A percentile compares a stretch with the other conserved stretches of the same genome.
Conservation (phyloP, 2,797 vertebrate genomes). For the Arremon brunneinucha region DNA sequence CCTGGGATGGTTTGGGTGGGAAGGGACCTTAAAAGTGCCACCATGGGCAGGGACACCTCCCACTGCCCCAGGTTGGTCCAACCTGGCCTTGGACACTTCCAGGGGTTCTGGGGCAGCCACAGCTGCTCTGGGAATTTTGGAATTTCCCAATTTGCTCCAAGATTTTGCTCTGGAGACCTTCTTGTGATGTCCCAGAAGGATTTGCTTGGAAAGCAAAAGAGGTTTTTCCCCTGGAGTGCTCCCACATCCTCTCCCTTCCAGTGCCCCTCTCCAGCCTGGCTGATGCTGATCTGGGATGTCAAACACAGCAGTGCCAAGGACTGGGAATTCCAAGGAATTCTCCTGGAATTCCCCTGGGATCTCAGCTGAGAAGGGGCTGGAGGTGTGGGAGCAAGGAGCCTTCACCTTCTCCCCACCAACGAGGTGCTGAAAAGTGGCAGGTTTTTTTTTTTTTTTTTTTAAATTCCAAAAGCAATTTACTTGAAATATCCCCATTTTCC, state of each 20-base stretch:
- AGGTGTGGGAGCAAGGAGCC: neutral
- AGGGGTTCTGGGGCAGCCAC: neutral
- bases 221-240: rapidly evolving
- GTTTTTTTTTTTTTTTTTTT: neutral
- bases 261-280: rapidly evolving
- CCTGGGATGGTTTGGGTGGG: too few species aligned
- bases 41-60: too few species aligned
- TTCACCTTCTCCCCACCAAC: neutral
- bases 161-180: neutral
- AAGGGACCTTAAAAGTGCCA: too few species aligned
- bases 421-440: neutral
- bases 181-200: too few species aligned
- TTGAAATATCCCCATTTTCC: neutral
- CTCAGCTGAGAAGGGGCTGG: neutral
- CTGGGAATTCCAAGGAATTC: neutral
- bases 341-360: neutral
- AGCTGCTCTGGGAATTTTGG: rapidly evolving
- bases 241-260: rapidly evolving
- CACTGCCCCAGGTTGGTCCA: too few species aligned
- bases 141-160: neutral
- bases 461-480: neutral
- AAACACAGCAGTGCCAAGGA: rapidly evolving
- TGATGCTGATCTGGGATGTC: rapidly evolving
- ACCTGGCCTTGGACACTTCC: neutral
- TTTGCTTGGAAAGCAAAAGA: neutral